A percentile compares a stretch with the other conserved stretches of the same genome.
Conservation (phyloP, 2,113 vertebrate species). For the Lota lota region DNA sequence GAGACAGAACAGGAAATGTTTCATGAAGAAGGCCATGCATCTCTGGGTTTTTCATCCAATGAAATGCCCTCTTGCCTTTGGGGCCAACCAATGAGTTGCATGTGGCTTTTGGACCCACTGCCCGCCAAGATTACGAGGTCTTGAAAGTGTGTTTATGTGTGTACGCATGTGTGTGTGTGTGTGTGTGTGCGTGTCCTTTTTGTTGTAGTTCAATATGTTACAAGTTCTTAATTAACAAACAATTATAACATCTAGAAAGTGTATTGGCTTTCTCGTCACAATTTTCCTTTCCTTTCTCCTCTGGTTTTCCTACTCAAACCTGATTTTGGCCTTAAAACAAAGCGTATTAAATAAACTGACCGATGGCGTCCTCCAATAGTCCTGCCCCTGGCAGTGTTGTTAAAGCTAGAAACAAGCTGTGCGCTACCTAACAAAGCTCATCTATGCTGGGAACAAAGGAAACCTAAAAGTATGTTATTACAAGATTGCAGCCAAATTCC, state of each 20-base stretch:
- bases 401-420: slow-evolving; percentile 90
- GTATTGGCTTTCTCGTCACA: background rate
- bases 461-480: slow-evolving; percentile 84
- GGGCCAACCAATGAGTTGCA: slow-evolving; percentile 18
- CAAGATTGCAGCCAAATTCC: slow-evolving; percentile 76
- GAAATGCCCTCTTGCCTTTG: slow-evolving; percentile 14
- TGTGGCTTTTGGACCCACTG: slow-evolving; percentile 17
- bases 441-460: slow-evolving; percentile 81
- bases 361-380: slow-evolving; percentile 60
- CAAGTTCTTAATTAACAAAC: background rate
- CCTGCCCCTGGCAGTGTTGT: slow-evolving; percentile 79
- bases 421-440: slow-evolving; percentile 83
- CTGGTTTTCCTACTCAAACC: slow-evolving; percentile 65
- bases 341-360: slow-evolving; percentile 86
- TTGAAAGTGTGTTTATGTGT: slow-evolving; percentile 69
- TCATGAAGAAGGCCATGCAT: slow-evolving; percentile 27
- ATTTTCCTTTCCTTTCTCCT: slow-evolving; percentile 31
- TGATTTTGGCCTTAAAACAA: slow-evolving; percentile 90
- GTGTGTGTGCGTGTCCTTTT: slow-evolving; percentile 48
- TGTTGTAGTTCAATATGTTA: slow-evolving; percentile 67
- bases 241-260: background rate
- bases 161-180: slow-evolving; percentile 1
- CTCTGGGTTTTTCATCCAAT: slow-evolving; percentile 16
- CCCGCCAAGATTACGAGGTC: slow-evolving; percentile 78
- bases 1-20: background rate